A percentile compares a stretch with the other conserved stretches of the same genome.
Evolutionary conservation across 2,797 vertebrate genomes (phyloP).

Genomic region (Gobionotothen gibberifrons): DNA sequence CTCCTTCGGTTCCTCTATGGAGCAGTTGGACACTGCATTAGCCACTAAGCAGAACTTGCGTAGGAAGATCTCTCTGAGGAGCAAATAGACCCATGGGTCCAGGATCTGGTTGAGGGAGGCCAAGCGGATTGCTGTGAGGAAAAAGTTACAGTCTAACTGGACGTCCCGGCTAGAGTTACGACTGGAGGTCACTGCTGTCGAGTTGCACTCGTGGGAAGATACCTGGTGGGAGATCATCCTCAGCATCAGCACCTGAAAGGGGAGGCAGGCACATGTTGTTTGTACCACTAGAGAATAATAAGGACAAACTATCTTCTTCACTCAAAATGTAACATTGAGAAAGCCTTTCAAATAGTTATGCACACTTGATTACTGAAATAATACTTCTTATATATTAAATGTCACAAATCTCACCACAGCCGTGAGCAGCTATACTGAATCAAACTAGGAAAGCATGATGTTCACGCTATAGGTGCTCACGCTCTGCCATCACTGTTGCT

Average conservation of each 20-base stretch:
- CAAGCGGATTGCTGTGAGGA: constrained; percentile 91
- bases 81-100: constrained; percentile 98
- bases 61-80: constrained; percentile 93
- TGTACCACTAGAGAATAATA: not conserved
- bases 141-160: constrained; percentile 88
- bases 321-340: not conserved
- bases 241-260: constrained; percentile 90
- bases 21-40: constrained; percentile 90
- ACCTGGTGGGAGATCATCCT: constrained; percentile 89
- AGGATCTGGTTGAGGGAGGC: constrained; percentile 98
- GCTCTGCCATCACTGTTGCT: constrained; percentile 1
- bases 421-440: not conserved
- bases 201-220: constrained; percentile 87
- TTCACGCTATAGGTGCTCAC: constrained; percentile 6
- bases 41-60: constrained; percentile 92
- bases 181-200: not conserved
- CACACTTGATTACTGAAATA: not conserved
- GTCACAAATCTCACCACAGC: not conserved
- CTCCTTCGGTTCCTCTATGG: constrained; percentile 83
- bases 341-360: not conserved
- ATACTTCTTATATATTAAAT: not conserved
- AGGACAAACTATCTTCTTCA: not conserved
- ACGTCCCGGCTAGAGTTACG: constrained; percentile 53
- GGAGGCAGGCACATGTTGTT: constrained; percentile 25
- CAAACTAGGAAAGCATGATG: constrained; percentile 6